phyloP scores from a whole-genome alignment of 2,113 vertebrate genomes.

The Eublepharis macularius region DNA sequence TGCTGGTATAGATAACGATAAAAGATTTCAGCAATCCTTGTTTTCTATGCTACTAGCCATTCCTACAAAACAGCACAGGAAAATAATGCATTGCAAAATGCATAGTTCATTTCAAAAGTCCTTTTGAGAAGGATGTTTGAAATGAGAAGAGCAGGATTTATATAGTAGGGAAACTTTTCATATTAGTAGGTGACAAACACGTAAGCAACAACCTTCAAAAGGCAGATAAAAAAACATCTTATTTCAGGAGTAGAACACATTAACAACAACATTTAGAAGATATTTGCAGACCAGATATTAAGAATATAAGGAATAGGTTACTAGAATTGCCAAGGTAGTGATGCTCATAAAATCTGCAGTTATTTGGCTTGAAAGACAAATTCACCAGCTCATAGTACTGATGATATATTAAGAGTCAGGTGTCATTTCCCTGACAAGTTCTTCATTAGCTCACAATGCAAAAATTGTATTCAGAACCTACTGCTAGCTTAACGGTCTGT shows the following conservation, averaged over 20 bases:
- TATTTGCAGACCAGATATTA: background rate
- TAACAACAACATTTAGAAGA: slow-evolving; percentile 49
- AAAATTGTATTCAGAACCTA: no score
- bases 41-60: slow-evolving; percentile 60
- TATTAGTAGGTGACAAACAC: slow-evolving; percentile 37
- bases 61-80: slow-evolving; percentile 60
- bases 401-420: no score
- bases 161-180: slow-evolving; percentile 42
- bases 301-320: background rate
- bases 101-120: slow-evolving; percentile 55
- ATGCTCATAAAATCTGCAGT: no score
- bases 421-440: no score
- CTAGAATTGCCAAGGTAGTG: background rate
- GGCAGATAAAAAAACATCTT: background rate
- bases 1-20: slow-evolving; percentile 69
- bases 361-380: no score
- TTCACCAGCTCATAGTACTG: no score
- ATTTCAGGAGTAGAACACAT: slow-evolving; percentile 8
- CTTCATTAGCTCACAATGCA: no score
- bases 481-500: no score
- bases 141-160: slow-evolving; percentile 31
- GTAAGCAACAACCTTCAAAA: background rate
- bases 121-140: slow-evolving; percentile 54
- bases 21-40: slow-evolving; percentile 65
- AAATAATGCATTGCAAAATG: slow-evolving; percentile 66